Base-by-base conservation (phyloP, 1,140 invertebrate genomes). In the Drosophila truncata region DNA sequence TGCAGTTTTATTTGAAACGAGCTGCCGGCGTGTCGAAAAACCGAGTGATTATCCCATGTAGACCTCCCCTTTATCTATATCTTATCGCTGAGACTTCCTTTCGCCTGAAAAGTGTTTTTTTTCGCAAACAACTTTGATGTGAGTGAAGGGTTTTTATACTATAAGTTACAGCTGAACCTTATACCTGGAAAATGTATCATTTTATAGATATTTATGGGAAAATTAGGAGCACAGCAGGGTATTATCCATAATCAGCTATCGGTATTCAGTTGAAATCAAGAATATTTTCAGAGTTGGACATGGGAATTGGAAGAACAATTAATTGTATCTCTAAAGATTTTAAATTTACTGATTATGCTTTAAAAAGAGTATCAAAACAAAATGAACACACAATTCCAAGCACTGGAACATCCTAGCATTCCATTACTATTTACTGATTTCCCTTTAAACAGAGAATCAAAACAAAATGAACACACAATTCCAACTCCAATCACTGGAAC, bases 1-100 rank as follows among this genome's bases (percentile, higher is more conserved):
- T 60, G 61, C 54, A 59, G 73, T 52, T 76, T 54, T 41, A 52
- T 62, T 60, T 39, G 42, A 59, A 66, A 61, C 74, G 64, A 69
- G 73, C 74, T 69, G 54, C 29, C 64, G 74, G 50, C 64, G 65
- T 42, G 65, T 78, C 47, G 50, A 33, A 37, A 37, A 69, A 39
- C 63, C 63, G 66, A 39, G 62, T 70, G 66, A 70, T 70, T 67
- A 70, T 70, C 66, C 42, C 44, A 49, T 27, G 10, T 33, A 33
- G 10, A 33, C 10, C 33, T 46, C 29, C 29, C 35, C 63, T 27
- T 29, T 63, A 64, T 63, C 47, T 54, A 31, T 70, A 67, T 67
- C 63, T 70, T 67, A 70, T 70, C 66, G 63, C 39, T 42, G 2
- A 46, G 47, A 67, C 66, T 67, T 70, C 66, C 63, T 42, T 41